A percentile compares a stretch with the other conserved stretches of the same genome.
phyloP scores from a whole-genome alignment of 2,888 invertebrate species.

The Cheilosia urbana region DNA sequence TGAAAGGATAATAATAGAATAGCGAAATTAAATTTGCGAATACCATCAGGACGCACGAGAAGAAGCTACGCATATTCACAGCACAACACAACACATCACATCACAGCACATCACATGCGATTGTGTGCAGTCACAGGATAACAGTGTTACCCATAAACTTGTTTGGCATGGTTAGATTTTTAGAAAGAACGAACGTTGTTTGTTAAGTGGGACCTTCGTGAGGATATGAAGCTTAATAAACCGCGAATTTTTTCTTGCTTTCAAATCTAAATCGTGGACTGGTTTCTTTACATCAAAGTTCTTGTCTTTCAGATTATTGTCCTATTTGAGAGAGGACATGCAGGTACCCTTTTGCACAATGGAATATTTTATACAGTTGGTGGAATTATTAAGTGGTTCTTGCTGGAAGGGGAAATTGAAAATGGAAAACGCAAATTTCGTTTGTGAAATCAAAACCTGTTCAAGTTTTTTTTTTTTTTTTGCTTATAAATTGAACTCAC shows the following conservation, averaged over 20 bases:
- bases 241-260: constrained; percentile 58
- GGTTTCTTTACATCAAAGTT: constrained; percentile 48
- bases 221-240: constrained; percentile 71
- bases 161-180: constrained; percentile 44
- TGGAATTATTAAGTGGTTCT: constrained; percentile 65
- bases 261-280: constrained; percentile 58
- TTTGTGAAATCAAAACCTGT: constrained; percentile 70
- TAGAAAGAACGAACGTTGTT: constrained; percentile 47
- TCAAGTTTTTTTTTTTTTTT: constrained; percentile 18
- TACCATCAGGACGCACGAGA: constrained; percentile 26
- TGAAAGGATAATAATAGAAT: constrained; percentile 73
- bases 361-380: constrained; percentile 38
- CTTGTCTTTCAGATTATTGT: constrained; percentile 37
- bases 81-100: too few species aligned
- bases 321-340: constrained; percentile 11
- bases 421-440: constrained; percentile 65
- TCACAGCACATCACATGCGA: too few species aligned
- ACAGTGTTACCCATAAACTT: constrained; percentile 58
- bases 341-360: constrained; percentile 52
- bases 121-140: constrained; percentile 47
- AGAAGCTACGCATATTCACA: constrained; percentile 33
- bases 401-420: constrained; percentile 27
- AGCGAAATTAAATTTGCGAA: constrained; percentile 72
- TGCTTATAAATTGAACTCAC: constrained; percentile 33
- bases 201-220: constrained; percentile 58